Conservation (phyloP, 37 sponge, comb jelly and placozoan genomes). For the Oopsacas minuta region DNA sequence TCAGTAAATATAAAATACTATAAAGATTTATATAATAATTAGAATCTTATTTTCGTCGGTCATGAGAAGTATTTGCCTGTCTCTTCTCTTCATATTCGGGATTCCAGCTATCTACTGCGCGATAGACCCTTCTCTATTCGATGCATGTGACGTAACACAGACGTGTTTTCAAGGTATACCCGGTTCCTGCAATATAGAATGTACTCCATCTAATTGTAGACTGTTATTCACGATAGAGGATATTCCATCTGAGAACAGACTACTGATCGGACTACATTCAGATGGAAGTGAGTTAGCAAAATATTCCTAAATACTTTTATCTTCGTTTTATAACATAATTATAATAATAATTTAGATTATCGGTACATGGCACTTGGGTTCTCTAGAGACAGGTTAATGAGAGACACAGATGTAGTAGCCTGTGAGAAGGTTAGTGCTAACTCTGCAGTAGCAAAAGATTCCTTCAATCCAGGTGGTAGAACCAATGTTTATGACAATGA, state of each 20-base stretch:
- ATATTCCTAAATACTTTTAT: no score
- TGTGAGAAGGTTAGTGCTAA: not conserved
- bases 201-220: not conserved
- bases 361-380: not conserved
- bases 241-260: not conserved
- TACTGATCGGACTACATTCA: not conserved
- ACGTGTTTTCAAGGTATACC: not conserved
- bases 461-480: not conserved
- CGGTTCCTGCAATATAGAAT: not conserved
- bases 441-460: not conserved
- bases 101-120: not conserved
- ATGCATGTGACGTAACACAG: not conserved
- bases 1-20: no score
- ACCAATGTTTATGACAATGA: not conserved
- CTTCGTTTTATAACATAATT: not conserved
- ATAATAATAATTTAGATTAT: no score
- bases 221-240: not conserved
- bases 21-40: no score
- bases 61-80: no score
- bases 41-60: no score
- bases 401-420: not conserved
- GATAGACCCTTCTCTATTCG: not conserved
- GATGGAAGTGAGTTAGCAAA: not conserved
- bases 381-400: not conserved
- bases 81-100: no score